These are phyloP conservation scores for Leptinotarsa undecemlineata DNA, from an alignment of 1,140 invertebrate species.

Conservation along the genomic window DNA sequence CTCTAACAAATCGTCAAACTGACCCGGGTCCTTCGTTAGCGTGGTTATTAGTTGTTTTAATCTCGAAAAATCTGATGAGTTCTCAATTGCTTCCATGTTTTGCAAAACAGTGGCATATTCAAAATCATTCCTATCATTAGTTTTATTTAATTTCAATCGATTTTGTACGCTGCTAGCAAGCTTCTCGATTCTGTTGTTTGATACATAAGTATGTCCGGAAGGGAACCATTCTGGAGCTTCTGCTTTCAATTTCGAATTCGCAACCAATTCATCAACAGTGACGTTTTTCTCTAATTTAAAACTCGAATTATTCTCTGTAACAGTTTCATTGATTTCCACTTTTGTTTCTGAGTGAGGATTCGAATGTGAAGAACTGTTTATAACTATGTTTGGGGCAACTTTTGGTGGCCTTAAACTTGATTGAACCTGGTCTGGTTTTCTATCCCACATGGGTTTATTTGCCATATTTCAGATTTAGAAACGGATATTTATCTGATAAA, in stretches of 20 bases:
- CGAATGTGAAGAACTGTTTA: neutral
- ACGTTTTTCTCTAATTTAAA: neutral
- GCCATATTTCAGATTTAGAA: conserved; percentile 1
- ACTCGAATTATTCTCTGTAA: neutral
- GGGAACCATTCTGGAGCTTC: conserved; percentile 41
- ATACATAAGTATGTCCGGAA: neutral
- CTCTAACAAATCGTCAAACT: conserved; percentile 50
- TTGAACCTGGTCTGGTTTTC: neutral
- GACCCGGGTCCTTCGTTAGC: conserved; percentile 51
- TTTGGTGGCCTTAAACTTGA: conserved; percentile 12
- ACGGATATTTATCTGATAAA: conserved; percentile 10
- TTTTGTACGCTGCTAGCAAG: conserved; percentile 26
- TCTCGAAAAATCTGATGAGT: conserved; percentile 34
- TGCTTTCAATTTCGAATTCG: conserved; percentile 33
- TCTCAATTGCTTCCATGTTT: conserved; percentile 9
- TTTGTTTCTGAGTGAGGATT: neutral
- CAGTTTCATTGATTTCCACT: neutral
- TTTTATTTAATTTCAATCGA: conserved; percentile 30
- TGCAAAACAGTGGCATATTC: neutral
- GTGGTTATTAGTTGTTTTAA: conserved; percentile 46
- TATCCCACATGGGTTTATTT: neutral
- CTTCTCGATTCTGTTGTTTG: conserved; percentile 12
- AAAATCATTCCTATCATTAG: neutral
- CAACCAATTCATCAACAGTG: conserved; percentile 14
- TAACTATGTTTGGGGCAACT: neutral